Conservation (phyloP, 2,797 vertebrate genomes). For the Diplodus sargus region DNA sequence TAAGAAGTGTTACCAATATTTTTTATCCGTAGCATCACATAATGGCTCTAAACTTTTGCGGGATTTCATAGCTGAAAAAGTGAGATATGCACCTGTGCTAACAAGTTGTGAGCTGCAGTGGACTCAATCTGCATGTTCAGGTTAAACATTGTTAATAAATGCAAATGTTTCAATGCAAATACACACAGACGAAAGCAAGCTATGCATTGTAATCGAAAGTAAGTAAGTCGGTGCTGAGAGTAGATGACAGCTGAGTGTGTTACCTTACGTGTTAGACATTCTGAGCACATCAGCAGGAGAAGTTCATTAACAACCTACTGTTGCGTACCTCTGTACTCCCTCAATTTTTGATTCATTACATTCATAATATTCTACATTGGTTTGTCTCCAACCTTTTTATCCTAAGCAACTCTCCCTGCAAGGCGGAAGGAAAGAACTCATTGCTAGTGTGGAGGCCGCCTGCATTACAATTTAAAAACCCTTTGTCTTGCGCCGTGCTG, state of each 20-base stretch:
- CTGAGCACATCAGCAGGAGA: constrained; percentile 64
- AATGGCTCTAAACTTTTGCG: constrained; percentile 34
- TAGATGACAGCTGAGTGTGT: constrained; percentile 45
- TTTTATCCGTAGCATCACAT: constrained; percentile 6
- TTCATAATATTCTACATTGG: constrained; percentile 81
- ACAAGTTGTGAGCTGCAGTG: constrained; percentile 6
- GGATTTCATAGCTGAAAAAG: neutral
- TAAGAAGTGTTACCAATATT: too few species aligned
- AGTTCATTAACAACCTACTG: constrained; percentile 75
- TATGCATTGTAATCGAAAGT: constrained; percentile 42
- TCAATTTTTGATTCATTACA: constrained; percentile 80
- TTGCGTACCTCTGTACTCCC: constrained; percentile 66
- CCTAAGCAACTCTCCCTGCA: constrained; percentile 66
- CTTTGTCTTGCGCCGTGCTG: constrained; percentile 78
- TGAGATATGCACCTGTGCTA: neutral
- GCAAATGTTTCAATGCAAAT: constrained; percentile 57
- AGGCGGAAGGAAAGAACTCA: constrained; percentile 79
- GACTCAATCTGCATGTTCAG: constrained; percentile 12
- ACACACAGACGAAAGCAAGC: constrained; percentile 43
- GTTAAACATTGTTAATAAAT: constrained; percentile 39
- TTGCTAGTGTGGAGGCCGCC: constrained; percentile 75
- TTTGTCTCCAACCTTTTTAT: constrained; percentile 78
- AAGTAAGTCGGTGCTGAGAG: constrained; percentile 41
- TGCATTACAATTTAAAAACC: constrained; percentile 83
- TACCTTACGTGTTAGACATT: constrained; percentile 52